Evolutionary conservation across 2,113 vertebrate species (phyloP).

Genomic region (Ellobius talpinus): DNA sequence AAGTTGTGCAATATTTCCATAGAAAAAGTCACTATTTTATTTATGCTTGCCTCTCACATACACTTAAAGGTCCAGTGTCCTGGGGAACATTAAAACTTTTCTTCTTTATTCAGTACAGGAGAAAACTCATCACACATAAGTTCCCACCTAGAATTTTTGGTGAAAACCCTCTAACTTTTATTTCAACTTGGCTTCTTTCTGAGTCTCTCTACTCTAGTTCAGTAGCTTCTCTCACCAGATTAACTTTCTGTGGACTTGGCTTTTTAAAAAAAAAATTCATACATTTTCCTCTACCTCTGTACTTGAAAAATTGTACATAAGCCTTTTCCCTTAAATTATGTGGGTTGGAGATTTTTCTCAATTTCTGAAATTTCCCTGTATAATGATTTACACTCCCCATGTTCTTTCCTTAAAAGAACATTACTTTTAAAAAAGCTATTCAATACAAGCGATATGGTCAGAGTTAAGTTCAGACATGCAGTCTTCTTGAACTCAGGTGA

Average conservation of each 20-base stretch:
- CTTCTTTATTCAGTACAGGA: slow-evolving; percentile 29
- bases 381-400: not conserved
- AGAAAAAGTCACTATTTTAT: slow-evolving; percentile 75
- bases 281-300: slow-evolving; percentile 2
- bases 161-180: not conserved
- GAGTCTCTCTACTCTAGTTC: not conserved
- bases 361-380: slow-evolving; percentile 6
- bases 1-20: not conserved
- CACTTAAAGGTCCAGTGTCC: slow-evolving; percentile 63
- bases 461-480: not conserved
- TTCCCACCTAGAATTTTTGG: slow-evolving; percentile 21
- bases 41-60: slow-evolving; percentile 58
- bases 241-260: not conserved
- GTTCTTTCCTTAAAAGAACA: not conserved
- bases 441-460: not conserved
- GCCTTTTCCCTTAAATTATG: not conserved
- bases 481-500: not conserved
- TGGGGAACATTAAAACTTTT: slow-evolving; percentile 4
- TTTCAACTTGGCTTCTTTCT: slow-evolving; percentile 36
- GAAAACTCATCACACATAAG: slow-evolving; percentile 30
- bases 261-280: not conserved
- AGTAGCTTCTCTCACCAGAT: not conserved
- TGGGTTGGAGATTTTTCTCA: not conserved
- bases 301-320: not conserved
- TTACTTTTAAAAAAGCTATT: not conserved